Conservation (phyloP, 2,113 vertebrate species). For the Mormyrus lacerda region DNA sequence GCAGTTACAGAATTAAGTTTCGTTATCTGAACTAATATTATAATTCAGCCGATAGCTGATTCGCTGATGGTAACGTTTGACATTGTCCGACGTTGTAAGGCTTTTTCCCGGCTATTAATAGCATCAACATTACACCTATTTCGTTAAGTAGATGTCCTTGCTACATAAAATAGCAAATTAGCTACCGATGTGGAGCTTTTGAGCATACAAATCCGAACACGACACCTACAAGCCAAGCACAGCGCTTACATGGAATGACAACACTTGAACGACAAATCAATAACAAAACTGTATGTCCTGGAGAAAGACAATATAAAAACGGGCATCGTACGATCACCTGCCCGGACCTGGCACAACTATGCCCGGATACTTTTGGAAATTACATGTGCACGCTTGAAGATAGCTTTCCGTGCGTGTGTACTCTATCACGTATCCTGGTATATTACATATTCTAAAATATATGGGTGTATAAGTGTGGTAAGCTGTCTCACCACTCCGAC, state of each 20-base stretch:
- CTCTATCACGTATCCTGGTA: neutral
- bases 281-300: neutral
- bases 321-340: slow-evolving; percentile 11
- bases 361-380: slow-evolving; percentile 8
- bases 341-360: slow-evolving; percentile 18
- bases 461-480: neutral
- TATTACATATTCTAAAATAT: neutral
- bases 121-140: neutral
- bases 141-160: neutral
- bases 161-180: neutral
- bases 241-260: neutral
- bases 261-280: neutral
- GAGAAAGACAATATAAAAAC: neutral
- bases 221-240: neutral
- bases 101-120: neutral
- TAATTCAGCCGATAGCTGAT: neutral
- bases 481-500: neutral
- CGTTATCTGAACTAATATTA: neutral
- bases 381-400: slow-evolving; percentile 10
- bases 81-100: neutral
- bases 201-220: neutral
- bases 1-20: neutral
- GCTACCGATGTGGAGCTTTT: neutral
- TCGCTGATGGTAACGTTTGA: neutral
- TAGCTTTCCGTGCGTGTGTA: neutral